Evolutionary conservation across 2,113 vertebrate species (phyloP).

Genomic region (Tychaedon coryphoeus): DNA sequence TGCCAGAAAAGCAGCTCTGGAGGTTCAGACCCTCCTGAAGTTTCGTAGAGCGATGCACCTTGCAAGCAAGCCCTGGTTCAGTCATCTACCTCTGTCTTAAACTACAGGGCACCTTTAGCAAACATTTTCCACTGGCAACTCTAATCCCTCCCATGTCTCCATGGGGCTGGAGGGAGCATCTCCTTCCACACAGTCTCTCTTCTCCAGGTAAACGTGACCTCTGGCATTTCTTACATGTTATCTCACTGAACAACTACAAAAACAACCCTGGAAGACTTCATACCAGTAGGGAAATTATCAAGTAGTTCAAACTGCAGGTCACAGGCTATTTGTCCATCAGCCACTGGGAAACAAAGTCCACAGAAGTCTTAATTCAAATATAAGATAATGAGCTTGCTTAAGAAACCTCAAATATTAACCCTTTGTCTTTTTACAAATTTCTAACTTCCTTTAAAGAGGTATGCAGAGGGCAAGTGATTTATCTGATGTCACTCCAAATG

Average conservation of each 20-base stretch:
- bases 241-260: background rate
- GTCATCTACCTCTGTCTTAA: background rate
- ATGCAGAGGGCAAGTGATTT: background rate
- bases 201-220: background rate
- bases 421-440: background rate
- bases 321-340: background rate
- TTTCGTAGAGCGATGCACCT: background rate
- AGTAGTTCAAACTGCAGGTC: background rate
- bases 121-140: background rate
- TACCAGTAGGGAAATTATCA: background rate
- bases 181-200: background rate
- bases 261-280: background rate
- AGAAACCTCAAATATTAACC: background rate
- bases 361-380: background rate
- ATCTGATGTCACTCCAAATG: background rate
- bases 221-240: background rate
- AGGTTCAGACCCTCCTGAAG: background rate
- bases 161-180: background rate
- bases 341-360: background rate
- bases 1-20: background rate
- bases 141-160: background rate
- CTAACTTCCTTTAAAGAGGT: background rate
- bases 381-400: background rate
- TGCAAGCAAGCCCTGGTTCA: background rate
- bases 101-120: background rate